Conservation (phyloP, 2,797 vertebrate species). For the Florisuga fusca region DNA sequence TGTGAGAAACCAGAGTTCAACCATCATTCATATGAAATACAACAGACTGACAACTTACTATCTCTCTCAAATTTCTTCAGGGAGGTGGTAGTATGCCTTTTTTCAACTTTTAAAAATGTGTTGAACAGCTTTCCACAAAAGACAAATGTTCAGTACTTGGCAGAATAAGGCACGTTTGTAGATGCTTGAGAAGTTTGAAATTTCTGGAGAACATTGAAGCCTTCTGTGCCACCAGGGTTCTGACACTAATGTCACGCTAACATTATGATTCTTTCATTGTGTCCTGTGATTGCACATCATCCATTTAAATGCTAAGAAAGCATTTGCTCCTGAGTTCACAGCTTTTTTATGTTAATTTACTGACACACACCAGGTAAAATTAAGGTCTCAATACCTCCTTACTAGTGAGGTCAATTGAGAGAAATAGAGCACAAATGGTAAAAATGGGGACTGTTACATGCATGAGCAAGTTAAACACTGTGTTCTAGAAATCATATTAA, state of each 20-base stretch:
- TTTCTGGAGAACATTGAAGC: background rate
- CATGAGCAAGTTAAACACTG: background rate
- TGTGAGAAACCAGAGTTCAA: background rate
- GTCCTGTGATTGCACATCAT: background rate
- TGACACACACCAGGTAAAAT: background rate
- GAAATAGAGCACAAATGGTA: background rate
- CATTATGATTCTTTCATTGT: background rate
- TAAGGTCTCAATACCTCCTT: background rate
- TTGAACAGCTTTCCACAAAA: background rate
- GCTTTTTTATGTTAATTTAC: background rate
- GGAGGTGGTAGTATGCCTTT: background rate
- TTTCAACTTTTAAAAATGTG: background rate
- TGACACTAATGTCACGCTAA: background rate
- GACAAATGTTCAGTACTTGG: conserved; percentile 3
- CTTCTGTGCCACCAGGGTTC: background rate
- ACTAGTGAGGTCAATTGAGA: background rate
- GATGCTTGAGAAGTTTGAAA: conserved; percentile 18
- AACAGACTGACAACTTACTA: background rate
- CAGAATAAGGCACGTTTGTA: background rate
- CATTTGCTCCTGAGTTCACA: background rate
- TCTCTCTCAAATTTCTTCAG: background rate
- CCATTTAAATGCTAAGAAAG: background rate
- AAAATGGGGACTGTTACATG: background rate
- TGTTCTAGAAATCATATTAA: background rate
- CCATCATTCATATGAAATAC: background rate